These are phyloP conservation scores for Ormyrus pomaceus DNA, from an alignment of 2,888 invertebrate species.

Conservation along the genomic window DNA sequence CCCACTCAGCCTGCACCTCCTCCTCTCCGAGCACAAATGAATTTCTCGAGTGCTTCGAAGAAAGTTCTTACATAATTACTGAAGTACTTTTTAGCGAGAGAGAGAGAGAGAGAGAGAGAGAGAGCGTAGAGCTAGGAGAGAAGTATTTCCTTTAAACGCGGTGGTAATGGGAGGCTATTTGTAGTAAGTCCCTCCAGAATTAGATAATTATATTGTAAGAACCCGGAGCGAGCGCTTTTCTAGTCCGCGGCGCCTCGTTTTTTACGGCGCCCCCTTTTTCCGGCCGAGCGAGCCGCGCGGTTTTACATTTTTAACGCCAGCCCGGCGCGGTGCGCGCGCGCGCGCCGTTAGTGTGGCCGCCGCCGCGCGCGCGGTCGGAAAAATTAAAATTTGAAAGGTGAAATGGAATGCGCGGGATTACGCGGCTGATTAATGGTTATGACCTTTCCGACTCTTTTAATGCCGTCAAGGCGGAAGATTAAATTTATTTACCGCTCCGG, in stretches of 20 bases:
- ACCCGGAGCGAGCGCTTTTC: no score
- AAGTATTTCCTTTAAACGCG: not conserved
- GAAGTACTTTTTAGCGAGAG: slow-evolving; percentile 24
- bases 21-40: not conserved
- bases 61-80: slow-evolving; percentile 15
- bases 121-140: not conserved
- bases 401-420: no score
- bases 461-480: no score
- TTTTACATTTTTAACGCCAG: no score
- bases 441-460: no score
- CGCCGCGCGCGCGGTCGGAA: not conserved
- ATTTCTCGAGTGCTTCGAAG: slow-evolving; percentile 26
- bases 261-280: no score
- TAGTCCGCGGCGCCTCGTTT: no score
- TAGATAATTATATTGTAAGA: slow-evolving; percentile 12
- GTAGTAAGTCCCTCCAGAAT: slow-evolving; percentile 8
- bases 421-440: not conserved
- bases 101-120: not conserved
- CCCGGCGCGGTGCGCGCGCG: no score
- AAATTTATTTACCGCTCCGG: no score
- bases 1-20: not conserved
- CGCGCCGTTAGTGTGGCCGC: no score
- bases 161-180: slow-evolving; percentile 14
- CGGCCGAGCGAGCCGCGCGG: no score
- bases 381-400: not conserved